Evolutionary conservation across 1,140 invertebrate genomes (phyloP).

Genomic region (Batillaria attramentaria): DNA sequence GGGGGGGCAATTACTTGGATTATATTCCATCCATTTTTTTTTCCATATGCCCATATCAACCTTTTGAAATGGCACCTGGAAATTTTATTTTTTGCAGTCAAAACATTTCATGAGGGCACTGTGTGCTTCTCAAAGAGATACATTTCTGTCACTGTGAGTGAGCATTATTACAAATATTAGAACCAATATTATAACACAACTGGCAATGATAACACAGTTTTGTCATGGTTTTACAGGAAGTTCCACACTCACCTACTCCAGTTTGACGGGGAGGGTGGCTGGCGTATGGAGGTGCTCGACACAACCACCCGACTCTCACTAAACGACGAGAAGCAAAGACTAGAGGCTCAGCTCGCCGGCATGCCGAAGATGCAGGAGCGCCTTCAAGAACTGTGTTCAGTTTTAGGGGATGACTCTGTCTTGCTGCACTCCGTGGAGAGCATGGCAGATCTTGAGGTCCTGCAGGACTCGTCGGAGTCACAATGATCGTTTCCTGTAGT

Average conservation of each 20-base stretch:
- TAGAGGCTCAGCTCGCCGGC: slow-evolving; percentile 74
- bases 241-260: slow-evolving; percentile 94
- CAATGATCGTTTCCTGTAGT: too few relatives aligned
- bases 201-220: too few relatives aligned
- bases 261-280: slow-evolving; percentile 94
- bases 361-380: slow-evolving; percentile 73
- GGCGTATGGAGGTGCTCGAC: slow-evolving; percentile 82
- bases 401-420: slow-evolving; percentile 73
- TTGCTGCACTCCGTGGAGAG: slow-evolving; percentile 44
- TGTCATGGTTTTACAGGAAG: too few relatives aligned
- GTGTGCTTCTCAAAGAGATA: too few relatives aligned
- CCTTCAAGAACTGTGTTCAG: slow-evolving; percentile 71
- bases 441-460: background rate
- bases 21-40: background rate
- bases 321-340: slow-evolving; percentile 75
- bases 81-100: too few relatives aligned
- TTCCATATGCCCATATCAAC: background rate
- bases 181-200: too few relatives aligned
- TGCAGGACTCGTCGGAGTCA: background rate
- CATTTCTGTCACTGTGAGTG: too few relatives aligned
- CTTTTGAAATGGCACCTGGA: too few relatives aligned
- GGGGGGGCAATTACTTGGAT: background rate
- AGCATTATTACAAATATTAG: too few relatives aligned
- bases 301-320: slow-evolving; percentile 72
- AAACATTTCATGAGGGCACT: too few relatives aligned